Conservation (phyloP, 2,888 invertebrate species). For the Agrotis exclamationis region DNA sequence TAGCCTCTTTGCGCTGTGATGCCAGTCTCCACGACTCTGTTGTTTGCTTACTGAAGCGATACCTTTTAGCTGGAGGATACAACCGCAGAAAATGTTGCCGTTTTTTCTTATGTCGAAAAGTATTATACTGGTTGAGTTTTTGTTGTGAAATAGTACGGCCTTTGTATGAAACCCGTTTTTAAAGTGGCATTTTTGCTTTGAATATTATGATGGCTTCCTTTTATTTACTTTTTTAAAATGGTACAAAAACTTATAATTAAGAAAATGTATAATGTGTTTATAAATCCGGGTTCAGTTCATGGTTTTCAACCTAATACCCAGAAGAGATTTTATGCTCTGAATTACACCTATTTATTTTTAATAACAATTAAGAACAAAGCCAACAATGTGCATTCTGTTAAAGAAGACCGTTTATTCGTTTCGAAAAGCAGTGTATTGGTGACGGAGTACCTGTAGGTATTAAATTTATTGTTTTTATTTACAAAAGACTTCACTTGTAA, state of each 20-base stretch:
- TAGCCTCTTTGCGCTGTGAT: slow-evolving; percentile 62
- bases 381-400: neutral
- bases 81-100: slow-evolving; percentile 39
- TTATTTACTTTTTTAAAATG: too few species aligned
- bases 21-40: slow-evolving; percentile 57
- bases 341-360: neutral
- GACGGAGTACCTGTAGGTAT: neutral
- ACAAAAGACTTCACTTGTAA: too few species aligned
- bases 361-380: neutral
- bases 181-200: neutral
- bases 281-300: too few species aligned
- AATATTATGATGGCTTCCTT: too few species aligned
- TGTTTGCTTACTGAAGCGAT: slow-evolving; percentile 75
- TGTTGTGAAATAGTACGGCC: neutral
- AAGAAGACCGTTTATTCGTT: neutral
- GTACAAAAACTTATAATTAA: too few species aligned
- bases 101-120: slow-evolving; percentile 21
- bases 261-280: too few species aligned
- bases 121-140: neutral
- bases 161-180: too few species aligned
- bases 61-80: slow-evolving; percentile 75
- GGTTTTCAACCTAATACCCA: neutral
- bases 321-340: too few species aligned
- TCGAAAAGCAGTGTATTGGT: neutral
- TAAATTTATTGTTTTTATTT: neutral